Evolutionary conservation across 2,797 vertebrate species (phyloP).

Genomic region (Taeniopygia guttata): DNA sequence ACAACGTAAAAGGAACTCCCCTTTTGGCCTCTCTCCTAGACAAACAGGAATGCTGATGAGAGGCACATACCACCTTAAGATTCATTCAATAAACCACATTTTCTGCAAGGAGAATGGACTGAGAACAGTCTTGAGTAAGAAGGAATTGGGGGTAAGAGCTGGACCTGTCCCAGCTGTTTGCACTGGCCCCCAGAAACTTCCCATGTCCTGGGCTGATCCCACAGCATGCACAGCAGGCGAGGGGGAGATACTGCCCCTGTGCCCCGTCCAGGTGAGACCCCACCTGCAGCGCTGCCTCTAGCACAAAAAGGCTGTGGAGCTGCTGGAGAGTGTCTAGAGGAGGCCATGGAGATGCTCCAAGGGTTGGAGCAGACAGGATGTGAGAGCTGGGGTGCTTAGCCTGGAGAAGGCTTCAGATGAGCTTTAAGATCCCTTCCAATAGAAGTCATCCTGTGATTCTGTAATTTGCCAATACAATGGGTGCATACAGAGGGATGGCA

Average conservation of each 20-base stretch:
- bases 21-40: not conserved
- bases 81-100: not conserved
- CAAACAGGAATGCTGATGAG: not conserved
- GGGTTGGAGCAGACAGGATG: not conserved
- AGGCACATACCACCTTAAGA: not conserved
- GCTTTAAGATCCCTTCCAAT: not conserved
- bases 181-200: not conserved
- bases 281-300: not conserved
- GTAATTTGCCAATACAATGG: not conserved
- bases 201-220: not conserved
- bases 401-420: not conserved
- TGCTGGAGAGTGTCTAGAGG: not conserved
- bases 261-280: accelerated
- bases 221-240: not conserved
- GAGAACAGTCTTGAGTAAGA: not conserved
- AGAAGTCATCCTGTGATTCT: not conserved
- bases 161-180: not conserved
- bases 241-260: not conserved
- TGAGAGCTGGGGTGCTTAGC: not conserved
- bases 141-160: not conserved
- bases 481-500: not conserved
- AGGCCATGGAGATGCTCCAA: not conserved
- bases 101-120: not conserved
- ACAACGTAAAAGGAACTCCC: not conserved
- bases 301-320: not conserved